Percentiles rank a stretch among this genome's conserved stretches.
These are phyloP conservation scores for Plecotus auritus DNA, from an alignment of 2,113 vertebrate species.

Conservation along the genomic window DNA sequence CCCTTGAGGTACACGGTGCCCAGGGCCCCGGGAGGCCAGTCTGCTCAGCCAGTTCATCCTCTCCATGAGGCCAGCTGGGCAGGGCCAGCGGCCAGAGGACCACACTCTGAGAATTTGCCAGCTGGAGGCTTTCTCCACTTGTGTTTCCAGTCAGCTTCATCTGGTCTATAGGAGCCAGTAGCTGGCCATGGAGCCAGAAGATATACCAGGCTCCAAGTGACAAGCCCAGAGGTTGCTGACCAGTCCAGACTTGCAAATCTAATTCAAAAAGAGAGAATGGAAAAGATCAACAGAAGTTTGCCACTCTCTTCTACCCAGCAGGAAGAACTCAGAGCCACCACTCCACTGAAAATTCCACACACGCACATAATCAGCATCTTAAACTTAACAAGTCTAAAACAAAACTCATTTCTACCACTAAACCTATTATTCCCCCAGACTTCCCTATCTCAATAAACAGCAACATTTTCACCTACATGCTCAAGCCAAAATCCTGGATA, in stretches of 20 bases:
- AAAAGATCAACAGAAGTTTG: conserved; percentile 35
- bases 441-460: conserved; percentile 18
- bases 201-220: conserved; percentile 5
- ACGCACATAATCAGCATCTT: neutral
- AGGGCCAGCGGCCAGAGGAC: conserved; percentile 40
- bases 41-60: conserved; percentile 98
- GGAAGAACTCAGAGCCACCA: conserved; percentile 17
- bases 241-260: conserved; percentile 58
- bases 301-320: neutral
- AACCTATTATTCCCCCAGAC: neutral
- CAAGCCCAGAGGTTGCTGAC: conserved; percentile 17
- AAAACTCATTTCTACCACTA: conserved; percentile 24
- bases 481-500: neutral
- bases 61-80: conserved; percentile 72
- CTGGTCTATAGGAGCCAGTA: conserved; percentile 67
- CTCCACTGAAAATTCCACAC: neutral
- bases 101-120: conserved; percentile 50
- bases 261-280: conserved; percentile 50
- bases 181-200: conserved; percentile 60
- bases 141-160: conserved; percentile 68
- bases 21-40: conserved; percentile 87
- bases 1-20: conserved; percentile 82
- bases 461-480: neutral
- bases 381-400: conserved; percentile 1
- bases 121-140: conserved; percentile 64